A percentile compares a stretch with the other conserved stretches of the same genome.
Conservation (phyloP, 1,140 invertebrate genomes). For the Aphaenogaster rudis region DNA sequence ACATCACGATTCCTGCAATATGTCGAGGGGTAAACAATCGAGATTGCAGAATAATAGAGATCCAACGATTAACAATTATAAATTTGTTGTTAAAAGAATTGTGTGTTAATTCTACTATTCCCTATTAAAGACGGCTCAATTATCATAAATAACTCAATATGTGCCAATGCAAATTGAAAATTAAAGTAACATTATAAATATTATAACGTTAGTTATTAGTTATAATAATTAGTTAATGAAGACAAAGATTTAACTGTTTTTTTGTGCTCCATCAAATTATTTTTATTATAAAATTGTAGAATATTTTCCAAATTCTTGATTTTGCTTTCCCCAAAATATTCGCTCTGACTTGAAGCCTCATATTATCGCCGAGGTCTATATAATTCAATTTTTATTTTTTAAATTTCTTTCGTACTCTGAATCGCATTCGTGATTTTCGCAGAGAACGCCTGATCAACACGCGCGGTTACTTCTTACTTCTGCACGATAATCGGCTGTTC, state of each 20-base stretch:
- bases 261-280: neutral
- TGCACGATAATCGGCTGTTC: slow-evolving; percentile 91
- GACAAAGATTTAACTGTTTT: neutral
- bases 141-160: neutral
- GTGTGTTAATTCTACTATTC: neutral
- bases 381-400: slow-evolving; percentile 1
- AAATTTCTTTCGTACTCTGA: neutral
- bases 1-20: slow-evolving; percentile 89
- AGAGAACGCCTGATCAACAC: slow-evolving; percentile 91
- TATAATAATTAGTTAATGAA: too few species aligned
- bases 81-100: neutral
- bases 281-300: neutral
- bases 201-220: too few species aligned
- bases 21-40: slow-evolving; percentile 88
- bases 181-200: neutral
- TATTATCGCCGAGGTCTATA: slow-evolving; percentile 38
- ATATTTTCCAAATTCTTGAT: neutral
- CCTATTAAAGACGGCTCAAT: neutral
- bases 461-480: slow-evolving; percentile 90
- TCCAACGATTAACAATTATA: neutral
- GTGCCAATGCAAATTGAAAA: neutral
- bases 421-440: slow-evolving; percentile 70
- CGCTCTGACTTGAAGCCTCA: neutral
- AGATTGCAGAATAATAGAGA: neutral
- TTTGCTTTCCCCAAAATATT: neutral